Evolutionary conservation across 2,888 invertebrate genomes (phyloP), one percentile per base, ranked within the genome.

Genomic region (Metallyticus violacea): DNA sequence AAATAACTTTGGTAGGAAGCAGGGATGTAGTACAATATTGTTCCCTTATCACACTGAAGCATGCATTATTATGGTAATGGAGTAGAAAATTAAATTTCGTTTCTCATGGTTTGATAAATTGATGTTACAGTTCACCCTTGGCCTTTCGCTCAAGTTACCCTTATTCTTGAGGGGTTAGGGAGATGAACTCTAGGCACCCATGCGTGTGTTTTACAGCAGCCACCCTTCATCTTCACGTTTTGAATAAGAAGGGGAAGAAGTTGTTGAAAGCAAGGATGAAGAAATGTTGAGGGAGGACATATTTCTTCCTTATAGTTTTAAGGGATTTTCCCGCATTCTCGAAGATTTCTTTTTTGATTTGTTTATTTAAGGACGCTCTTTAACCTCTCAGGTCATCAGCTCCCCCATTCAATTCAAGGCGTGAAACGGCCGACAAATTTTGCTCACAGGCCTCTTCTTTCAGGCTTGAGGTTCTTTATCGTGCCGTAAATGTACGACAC

Each of bases 41-140:
- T 82, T 83, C 79, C n/a, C 86, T 86, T 86, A 86, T 83, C 86
- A 83, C 83, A 62, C 81, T 40, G 30, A 62, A 40, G 29, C 86
- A 86, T 83, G 86, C 83, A 87, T 87, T 85, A 87, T 87, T 87
- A 88, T 87, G 87, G 87, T 88, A 88, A 88, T 88, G 86, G 88
- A 88, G 88, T 81, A 81, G 88, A 88, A 88, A 88, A 88, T 88
- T 88, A 88, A 88, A 88, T 88, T 87, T 87, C 29, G 82, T 82
- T 81, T 78, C 86, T 86, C 78, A 40, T 77, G 76, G 85, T 83
- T 81, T 87, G 87, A 87, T 86, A 86, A 87, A 87, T 87, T 82
- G 87, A 79, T 86, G 85, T 87, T 78, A 76, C 84, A 80, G 40
- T 85, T 86, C 87, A 87, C 87, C 87, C 87, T 81, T 85, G 78